Evolutionary conservation across 2,113 vertebrate genomes (phyloP).

Genomic region (Anguilla rostrata): DNA sequence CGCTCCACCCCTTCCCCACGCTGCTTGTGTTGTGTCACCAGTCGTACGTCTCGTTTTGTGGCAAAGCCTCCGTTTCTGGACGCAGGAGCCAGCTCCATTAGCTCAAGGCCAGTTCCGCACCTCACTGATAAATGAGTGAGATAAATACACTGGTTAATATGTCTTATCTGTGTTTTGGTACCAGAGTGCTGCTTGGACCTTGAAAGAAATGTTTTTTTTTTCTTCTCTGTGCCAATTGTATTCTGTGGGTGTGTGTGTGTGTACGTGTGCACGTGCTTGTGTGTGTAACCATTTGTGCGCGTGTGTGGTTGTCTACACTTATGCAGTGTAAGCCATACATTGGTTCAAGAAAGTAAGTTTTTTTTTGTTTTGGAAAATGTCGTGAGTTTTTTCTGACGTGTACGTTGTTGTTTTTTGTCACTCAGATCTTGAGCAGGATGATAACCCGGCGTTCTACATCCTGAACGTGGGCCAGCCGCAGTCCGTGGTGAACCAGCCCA

Average conservation of each 20-base stretch:
- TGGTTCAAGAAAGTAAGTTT: not conserved
- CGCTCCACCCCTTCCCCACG: no score
- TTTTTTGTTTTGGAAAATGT: not conserved
- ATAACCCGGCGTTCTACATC: constrained; percentile 93
- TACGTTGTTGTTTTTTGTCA: constrained; percentile 31
- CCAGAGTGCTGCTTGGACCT: constrained; percentile 23
- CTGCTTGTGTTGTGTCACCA: constrained; percentile 15
- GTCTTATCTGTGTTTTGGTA: constrained; percentile 37
- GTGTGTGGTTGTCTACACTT: not conserved
- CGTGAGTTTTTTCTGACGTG: constrained; percentile 9
- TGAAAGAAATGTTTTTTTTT: constrained; percentile 33
- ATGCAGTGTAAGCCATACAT: not conserved
- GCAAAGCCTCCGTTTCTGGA: constrained; percentile 20
- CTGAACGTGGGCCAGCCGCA: constrained; percentile 89
- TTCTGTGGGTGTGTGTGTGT: not conserved
- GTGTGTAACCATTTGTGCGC: not conserved
- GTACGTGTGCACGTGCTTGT: not conserved
- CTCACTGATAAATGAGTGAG: constrained; percentile 39
- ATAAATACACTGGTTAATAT: constrained; percentile 17
- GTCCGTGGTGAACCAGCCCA: constrained; percentile 83
- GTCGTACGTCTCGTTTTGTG: constrained; percentile 6
- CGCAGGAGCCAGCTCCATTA: constrained; percentile 20
- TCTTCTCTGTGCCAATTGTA: not conserved
- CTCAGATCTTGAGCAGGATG: constrained; percentile 90
- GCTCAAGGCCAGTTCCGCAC: constrained; percentile 43